A percentile compares a stretch with the other conserved stretches of the same genome.
These are phyloP conservation scores for Glareola pratincola DNA, from an alignment of 2,113 vertebrate species.

Conservation along the genomic window DNA sequence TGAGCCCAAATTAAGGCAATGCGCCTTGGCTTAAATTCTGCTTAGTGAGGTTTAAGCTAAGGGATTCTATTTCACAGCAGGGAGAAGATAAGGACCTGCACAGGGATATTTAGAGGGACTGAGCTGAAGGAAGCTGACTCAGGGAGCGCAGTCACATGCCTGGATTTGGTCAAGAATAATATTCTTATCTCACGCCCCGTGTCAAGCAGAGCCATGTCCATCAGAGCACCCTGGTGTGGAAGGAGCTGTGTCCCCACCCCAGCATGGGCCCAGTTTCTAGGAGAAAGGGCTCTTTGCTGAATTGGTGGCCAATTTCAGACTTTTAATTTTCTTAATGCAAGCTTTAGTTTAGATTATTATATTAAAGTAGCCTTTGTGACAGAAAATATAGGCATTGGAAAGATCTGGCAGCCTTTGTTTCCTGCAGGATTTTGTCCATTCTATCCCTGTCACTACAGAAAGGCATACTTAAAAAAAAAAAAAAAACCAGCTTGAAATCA, in stretches of 20 bases:
- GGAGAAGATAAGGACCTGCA: neutral
- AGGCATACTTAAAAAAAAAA: neutral
- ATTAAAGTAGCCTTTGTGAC: neutral
- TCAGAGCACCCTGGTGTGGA: neutral
- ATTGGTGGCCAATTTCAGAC: neutral
- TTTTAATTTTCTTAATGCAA: neutral
- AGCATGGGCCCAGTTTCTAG: accelerated
- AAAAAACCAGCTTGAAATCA: neutral
- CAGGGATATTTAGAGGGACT: neutral
- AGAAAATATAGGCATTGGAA: neutral
- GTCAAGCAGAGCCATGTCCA: neutral
- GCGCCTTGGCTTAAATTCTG: neutral
- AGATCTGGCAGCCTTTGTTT: neutral
- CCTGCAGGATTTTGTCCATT: neutral
- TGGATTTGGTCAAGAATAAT: neutral
- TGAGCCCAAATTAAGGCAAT: neutral
- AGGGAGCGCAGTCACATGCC: accelerated
- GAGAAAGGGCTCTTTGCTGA: neutral
- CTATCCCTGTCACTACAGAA: neutral
- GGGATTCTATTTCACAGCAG: neutral
- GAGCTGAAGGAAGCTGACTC: neutral
- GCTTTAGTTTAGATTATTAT: neutral
- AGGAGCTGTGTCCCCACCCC: neutral
- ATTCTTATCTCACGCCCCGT: accelerated
- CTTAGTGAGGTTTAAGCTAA: neutral